Percentiles rank a stretch among this genome's conserved stretches.
phyloP scores from a whole-genome alignment of 2,888 invertebrate species.

The Drosophila mettleri region DNA sequence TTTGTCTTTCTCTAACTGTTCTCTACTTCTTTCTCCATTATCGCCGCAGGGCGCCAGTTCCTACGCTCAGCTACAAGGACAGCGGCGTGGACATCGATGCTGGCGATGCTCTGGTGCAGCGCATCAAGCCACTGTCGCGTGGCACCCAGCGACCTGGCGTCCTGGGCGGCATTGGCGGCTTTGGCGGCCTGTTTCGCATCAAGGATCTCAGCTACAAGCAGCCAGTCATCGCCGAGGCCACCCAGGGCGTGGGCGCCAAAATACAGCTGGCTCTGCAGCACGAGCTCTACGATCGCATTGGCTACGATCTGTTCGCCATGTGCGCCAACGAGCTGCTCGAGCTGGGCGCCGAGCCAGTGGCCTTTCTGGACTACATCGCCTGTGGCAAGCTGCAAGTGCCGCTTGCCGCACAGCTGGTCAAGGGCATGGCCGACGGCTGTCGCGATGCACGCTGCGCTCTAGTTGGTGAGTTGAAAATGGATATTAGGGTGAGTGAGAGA shows the following conservation, averaged over 20 bases:
- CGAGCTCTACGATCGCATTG: slow-evolving; percentile 92
- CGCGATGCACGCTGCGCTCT: slow-evolving; percentile 93
- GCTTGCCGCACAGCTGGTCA: slow-evolving; percentile 91
- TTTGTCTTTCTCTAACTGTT: background rate
- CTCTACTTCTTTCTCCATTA: background rate
- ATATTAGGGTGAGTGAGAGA: too few species aligned
- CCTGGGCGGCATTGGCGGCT: slow-evolving; percentile 94
- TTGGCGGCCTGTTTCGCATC: slow-evolving; percentile 96
- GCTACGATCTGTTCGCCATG: slow-evolving; percentile 98
- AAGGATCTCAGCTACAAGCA: slow-evolving; percentile 89
- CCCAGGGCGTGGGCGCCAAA: slow-evolving; percentile 99
- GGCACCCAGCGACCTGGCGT: slow-evolving; percentile 92
- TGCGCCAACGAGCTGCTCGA: slow-evolving; percentile 98
- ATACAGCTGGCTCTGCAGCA: slow-evolving; percentile 94
- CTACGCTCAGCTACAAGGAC: slow-evolving; percentile 91
- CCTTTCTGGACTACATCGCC: slow-evolving; percentile 98
- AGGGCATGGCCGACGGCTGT: slow-evolving; percentile 96
- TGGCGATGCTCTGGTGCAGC: slow-evolving; percentile 93
- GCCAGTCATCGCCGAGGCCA: slow-evolving; percentile 96
- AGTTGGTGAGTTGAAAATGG: slow-evolving; percentile 88
- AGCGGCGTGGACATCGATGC: slow-evolving; percentile 97
- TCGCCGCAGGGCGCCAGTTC: slow-evolving; percentile 11
- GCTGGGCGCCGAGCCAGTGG: slow-evolving; percentile 97
- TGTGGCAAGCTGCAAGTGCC: slow-evolving; percentile 93
- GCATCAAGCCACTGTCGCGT: slow-evolving; percentile 92